Conservation (phyloP, 1,140 invertebrate genomes). For the Drosophila neocordata region DNA sequence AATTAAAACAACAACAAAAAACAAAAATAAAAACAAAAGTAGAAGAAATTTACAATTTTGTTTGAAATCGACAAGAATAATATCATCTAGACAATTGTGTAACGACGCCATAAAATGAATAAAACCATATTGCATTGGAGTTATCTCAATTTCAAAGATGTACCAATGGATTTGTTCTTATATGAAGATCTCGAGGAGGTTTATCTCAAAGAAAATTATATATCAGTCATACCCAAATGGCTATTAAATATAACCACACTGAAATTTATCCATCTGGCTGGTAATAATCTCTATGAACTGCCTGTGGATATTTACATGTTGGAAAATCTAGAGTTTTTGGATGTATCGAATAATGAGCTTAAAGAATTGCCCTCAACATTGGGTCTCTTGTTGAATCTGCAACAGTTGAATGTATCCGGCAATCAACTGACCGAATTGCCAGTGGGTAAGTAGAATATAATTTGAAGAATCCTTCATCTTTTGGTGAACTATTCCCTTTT, state of each 20-base stretch:
- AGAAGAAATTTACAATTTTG: constrained; percentile 36
- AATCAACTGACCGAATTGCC: constrained; percentile 70
- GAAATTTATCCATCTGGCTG: constrained; percentile 77
- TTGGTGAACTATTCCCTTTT: neutral
- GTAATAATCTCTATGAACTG: constrained; percentile 69
- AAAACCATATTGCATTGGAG: constrained; percentile 81
- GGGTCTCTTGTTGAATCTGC: constrained; percentile 59
- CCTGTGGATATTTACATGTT: constrained; percentile 75
- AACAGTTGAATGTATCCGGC: constrained; percentile 71
- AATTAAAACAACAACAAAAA: constrained; percentile 45
- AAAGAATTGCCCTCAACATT: constrained; percentile 66
- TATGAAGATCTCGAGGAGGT: constrained; percentile 79
- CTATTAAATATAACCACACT: constrained; percentile 76
- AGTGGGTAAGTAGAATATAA: constrained; percentile 49
- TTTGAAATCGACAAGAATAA: constrained; percentile 23
- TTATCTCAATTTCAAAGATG: constrained; percentile 80
- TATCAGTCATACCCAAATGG: constrained; percentile 79
- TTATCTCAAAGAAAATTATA: constrained; percentile 81
- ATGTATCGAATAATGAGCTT: constrained; percentile 77
- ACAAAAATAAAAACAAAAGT: neutral
- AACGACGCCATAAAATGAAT: constrained; percentile 69
- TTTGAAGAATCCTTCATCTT: neutral
- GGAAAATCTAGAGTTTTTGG: constrained; percentile 78
- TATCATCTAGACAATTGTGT: constrained; percentile 48
- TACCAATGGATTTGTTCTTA: constrained; percentile 76